These are phyloP conservation scores for Tretioscincus oriximinensis DNA, from an alignment of 2,113 vertebrate species.

Conservation along the genomic window DNA sequence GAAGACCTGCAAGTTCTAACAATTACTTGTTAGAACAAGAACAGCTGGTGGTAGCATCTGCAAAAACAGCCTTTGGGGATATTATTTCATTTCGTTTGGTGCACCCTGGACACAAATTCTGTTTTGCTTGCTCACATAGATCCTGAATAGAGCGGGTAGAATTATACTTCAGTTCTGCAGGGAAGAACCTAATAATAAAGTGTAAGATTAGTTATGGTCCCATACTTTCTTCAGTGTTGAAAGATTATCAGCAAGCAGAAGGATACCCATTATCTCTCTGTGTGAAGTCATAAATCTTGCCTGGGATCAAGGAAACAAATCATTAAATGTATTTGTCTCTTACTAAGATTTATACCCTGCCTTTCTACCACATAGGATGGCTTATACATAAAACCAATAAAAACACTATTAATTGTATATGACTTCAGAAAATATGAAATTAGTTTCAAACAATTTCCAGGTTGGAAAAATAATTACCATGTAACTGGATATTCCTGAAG, in stretches of 20 bases:
- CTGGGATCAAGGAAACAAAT: slow-evolving; percentile 44
- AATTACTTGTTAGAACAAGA: slow-evolving; percentile 14
- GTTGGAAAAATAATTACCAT: neutral
- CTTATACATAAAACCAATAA: too few species aligned
- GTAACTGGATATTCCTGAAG: neutral
- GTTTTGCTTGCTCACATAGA: slow-evolving; percentile 1
- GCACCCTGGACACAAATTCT: neutral
- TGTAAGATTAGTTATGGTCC: slow-evolving; percentile 44
- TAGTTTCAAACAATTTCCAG: neutral
- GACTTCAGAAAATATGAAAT: too few species aligned
- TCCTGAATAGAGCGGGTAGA: slow-evolving; percentile 24
- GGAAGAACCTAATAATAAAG: slow-evolving; percentile 26
- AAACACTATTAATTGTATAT: too few species aligned
- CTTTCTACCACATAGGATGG: too few species aligned
- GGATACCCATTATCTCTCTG: slow-evolving; percentile 49
- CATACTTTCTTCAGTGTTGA: slow-evolving; percentile 30
- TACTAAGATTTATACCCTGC: too few species aligned
- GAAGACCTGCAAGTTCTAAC: slow-evolving; percentile 14
- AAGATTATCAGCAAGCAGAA: slow-evolving; percentile 38
- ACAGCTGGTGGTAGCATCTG: slow-evolving; percentile 27
- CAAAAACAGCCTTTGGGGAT: slow-evolving; percentile 23
- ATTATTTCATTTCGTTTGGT: slow-evolving; percentile 22
- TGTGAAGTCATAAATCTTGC: slow-evolving; percentile 41
- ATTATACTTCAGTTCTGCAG: slow-evolving; percentile 21
- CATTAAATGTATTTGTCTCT: neutral